Base-by-base conservation (phyloP, 1,140 invertebrate genomes). In the Mycetomoellerius zeteki region DNA sequence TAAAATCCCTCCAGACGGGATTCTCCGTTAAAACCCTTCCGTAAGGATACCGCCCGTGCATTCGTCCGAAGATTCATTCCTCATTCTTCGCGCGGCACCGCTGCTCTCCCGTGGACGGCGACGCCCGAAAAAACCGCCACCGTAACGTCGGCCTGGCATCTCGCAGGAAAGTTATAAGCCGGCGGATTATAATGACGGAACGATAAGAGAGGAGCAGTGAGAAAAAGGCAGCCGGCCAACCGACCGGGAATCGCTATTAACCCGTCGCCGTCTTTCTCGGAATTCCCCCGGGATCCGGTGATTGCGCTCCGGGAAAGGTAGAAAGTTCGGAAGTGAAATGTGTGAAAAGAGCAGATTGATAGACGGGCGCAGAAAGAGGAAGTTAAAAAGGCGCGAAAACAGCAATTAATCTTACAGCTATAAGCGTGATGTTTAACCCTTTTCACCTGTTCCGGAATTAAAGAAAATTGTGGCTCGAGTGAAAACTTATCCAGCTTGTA, bases 141-240 rank as follows among this genome's bases (percentile, higher is more conserved):
- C 52, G 24, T 58, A 75, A 85, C 77, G 72, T 73, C 86, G 67
- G 3, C 60, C 58, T 88, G 78, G 10, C 62, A 77, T 54, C 65
- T 67, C 65, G 85, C 30, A 86, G 87, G 64, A 88, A 93, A 93
- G 91, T 91, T 91, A 86, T 86, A 88, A 91, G 91, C 91, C 84
- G 72, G 86, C 52, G 89, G 90, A 92, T 90, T 92, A 88, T 92
- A 93, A 93, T 92, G 91, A 91, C 88, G 85, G 86, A 89, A 91
- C 92, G 93, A 92, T 94, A 93, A 93, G 92, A 71, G 65, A 76
- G 62, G 64, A 81, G 88, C 73, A 88, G 87, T 6, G 43, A 65
- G 75, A 80, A 58, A 81, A 78, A 90, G 80, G 54, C 56, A 30
- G 37, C 30, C 64, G 21, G 14, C 21, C 33, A 21, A 47, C 54